Evolutionary conservation across 1,140 invertebrate species (phyloP), one percentile per base, ranked within the genome.

Genomic region (Drosophila teissieri): DNA sequence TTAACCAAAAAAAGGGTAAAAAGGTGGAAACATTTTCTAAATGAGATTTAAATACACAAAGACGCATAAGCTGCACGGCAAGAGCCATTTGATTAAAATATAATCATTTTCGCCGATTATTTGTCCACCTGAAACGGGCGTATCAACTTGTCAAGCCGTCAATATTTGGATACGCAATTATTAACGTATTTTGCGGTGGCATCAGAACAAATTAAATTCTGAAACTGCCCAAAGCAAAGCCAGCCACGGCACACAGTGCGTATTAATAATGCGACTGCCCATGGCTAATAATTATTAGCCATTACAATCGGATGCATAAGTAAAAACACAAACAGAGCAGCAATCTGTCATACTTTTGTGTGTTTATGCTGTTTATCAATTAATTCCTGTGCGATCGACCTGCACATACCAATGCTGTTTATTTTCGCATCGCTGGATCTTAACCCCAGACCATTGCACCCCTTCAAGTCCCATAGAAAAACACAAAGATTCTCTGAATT

Each of bases 401-500:
- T 24, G n/a, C 19, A n/a, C 12, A 7, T 8, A 19, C 17, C 31
- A 40, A 37, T 24, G 48, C 10, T 12, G 56, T 6, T 60, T 60
- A 12, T 65, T 39, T 65, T 46, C 53, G 14, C 54, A 56, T 17
- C 12, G 17, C 12, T 27, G 46, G 34, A 7, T 14, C 37, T 19
- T 39, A 36, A 19, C 8, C 48, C 36, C 45, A 65, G 46, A 63
- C 34, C 58, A 73, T 15, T 37, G 31, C 17, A 34, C 49, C 12
- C 44, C 48, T 24, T 5, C 24, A 67, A 53, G 54, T 69, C 19
- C 37, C 12, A 27, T 17, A 51, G 44, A 37, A 63, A 69, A 56
- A 67, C 68, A 58, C 54, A 42, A 51, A 55, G 63, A 88, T 82
- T 86, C 65, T 22, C 17, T 34, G 83, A 88, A 86, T 73, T 88